These are phyloP conservation scores for Drosophila vallismaia DNA, from an alignment of 2,888 invertebrate genomes.

Conservation along the genomic window DNA sequence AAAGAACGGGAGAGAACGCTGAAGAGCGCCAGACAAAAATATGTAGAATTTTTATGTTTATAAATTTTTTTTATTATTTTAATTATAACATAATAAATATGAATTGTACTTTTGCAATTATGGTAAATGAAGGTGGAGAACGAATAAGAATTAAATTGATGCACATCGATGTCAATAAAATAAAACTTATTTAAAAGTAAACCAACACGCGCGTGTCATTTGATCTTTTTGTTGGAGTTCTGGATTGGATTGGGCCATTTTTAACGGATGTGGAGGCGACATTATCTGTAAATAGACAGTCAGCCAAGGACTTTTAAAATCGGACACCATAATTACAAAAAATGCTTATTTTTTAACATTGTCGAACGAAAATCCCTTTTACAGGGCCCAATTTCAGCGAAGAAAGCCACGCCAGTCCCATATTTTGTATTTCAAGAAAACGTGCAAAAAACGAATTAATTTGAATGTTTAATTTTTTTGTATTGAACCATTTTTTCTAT, in stretches of 20 bases:
- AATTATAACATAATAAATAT: constrained; percentile 53
- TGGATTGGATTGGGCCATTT: not conserved
- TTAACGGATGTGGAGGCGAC: too few relatives aligned
- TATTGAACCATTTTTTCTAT: too few relatives aligned
- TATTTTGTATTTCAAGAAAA: too few relatives aligned
- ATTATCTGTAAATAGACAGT: too few relatives aligned
- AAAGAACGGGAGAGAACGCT: constrained; percentile 24
- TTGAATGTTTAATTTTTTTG: too few relatives aligned
- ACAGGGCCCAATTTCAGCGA: too few relatives aligned
- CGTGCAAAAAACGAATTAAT: too few relatives aligned
- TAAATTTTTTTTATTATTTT: constrained; percentile 60
- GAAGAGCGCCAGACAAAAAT: constrained; percentile 48
- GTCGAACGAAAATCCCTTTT: too few relatives aligned
- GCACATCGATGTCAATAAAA: constrained; percentile 84
- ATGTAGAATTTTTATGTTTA: constrained; percentile 74
- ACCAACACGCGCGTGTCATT: not conserved
- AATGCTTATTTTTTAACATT: too few relatives aligned
- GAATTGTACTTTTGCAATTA: constrained; percentile 74
- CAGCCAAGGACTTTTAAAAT: too few relatives aligned
- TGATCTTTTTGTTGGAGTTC: not conserved
- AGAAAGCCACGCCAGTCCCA: too few relatives aligned
- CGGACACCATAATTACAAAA: too few relatives aligned
- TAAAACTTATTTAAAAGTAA: constrained; percentile 53
- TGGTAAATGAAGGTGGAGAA: constrained; percentile 54
- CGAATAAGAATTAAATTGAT: constrained; percentile 75